A percentile compares a stretch with the other conserved stretches of the same genome.
Conservation (phyloP, 2,888 invertebrate genomes). For the Drosophila anomelani region DNA sequence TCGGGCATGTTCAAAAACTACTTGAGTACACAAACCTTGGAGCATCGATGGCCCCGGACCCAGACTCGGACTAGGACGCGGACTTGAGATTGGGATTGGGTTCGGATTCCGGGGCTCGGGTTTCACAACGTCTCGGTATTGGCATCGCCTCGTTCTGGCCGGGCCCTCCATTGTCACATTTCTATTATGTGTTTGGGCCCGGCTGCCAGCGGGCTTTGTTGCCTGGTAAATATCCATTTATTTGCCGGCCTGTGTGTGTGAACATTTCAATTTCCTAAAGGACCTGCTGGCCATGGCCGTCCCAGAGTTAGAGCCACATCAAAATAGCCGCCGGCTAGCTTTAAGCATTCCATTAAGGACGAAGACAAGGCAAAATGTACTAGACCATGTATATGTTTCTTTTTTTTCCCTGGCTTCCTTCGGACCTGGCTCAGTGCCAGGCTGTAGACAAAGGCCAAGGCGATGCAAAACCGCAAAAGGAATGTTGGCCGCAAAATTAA, state of each 20-base stretch:
- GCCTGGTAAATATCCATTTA: slow-evolving; percentile 67
- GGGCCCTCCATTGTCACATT: slow-evolving; percentile 42
- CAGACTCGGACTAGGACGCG: slow-evolving; percentile 1
- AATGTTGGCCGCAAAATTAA: slow-evolving; percentile 21
- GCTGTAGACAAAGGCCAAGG: slow-evolving; percentile 26
- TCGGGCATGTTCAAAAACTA: slow-evolving; percentile 52
- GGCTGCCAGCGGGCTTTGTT: slow-evolving; percentile 58
- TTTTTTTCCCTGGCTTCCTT: not conserved
- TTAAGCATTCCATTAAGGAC: slow-evolving; percentile 60
- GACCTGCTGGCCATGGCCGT: slow-evolving; percentile 47
- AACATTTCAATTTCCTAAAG: slow-evolving; percentile 76
- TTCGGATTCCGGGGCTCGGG: not conserved
- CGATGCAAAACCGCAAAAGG: slow-evolving; percentile 23
- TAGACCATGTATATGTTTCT: slow-evolving; percentile 8
- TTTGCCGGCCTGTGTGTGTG: slow-evolving; percentile 55
- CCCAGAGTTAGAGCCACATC: slow-evolving; percentile 38
- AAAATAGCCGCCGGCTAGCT: slow-evolving; percentile 64
- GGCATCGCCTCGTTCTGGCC: slow-evolving; percentile 17
- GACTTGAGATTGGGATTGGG: slow-evolving; percentile 20
- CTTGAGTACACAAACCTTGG: slow-evolving; percentile 62
- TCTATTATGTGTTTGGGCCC: slow-evolving; percentile 44
- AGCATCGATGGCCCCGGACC: slow-evolving; percentile 26
- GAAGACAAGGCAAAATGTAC: slow-evolving; percentile 45
- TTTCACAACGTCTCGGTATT: slow-evolving; percentile 4
- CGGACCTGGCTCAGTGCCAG: slow-evolving; percentile 54